A percentile compares a stretch with the other conserved stretches of the same genome.
Evolutionary conservation across 2,113 vertebrate genomes (phyloP).

Genomic region (Zootoca vivipara): DNA sequence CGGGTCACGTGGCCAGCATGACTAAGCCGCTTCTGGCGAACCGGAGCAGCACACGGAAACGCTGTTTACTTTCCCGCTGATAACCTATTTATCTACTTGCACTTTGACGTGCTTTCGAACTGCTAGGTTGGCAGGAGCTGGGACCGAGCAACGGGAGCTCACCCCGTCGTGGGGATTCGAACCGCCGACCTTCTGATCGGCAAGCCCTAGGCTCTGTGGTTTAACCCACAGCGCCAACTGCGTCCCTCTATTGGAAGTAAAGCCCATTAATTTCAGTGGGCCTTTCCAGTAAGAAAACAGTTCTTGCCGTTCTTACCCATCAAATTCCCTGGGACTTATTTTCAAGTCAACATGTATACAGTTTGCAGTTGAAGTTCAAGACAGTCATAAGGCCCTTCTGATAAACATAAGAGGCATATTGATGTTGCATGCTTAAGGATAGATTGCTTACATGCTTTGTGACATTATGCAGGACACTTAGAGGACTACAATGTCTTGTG

Average conservation of each 20-base stretch:
- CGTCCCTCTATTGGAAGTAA: background rate
- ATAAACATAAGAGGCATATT: conserved; percentile 44
- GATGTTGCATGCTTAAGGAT: conserved; percentile 38
- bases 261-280: background rate
- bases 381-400: background rate
- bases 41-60: too few species aligned
- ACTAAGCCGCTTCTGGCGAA: too few species aligned
- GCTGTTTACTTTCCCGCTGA: too few species aligned
- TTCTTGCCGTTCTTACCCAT: background rate
- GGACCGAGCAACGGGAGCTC: too few species aligned
- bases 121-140: too few species aligned
- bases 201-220: too few species aligned
- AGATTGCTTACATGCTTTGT: conserved; percentile 37
- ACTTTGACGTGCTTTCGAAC: too few species aligned
- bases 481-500: conserved; percentile 59
- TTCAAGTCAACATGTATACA: background rate
- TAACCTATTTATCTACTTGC: too few species aligned
- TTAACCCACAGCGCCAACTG: too few species aligned
- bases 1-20: too few species aligned
- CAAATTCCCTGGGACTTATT: background rate
- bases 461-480: conserved; percentile 29
- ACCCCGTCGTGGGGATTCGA: too few species aligned
- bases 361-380: conserved; percentile 5
- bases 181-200: too few species aligned
- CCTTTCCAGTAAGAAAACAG: background rate